phyloP scores from a whole-genome alignment of 2,113 vertebrate species.

The Syngnathus scovelli region DNA sequence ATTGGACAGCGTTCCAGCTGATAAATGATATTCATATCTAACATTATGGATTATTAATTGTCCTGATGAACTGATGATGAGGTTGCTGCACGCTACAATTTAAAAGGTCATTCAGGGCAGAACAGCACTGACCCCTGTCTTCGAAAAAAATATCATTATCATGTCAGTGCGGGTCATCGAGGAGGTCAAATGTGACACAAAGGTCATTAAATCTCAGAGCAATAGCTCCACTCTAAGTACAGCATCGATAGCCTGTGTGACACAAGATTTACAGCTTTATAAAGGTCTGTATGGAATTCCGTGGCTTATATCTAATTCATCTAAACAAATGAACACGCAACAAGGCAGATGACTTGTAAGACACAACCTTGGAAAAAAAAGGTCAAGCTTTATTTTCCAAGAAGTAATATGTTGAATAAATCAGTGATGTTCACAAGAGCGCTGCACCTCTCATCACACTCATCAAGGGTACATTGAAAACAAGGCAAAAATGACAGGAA shows the following conservation, averaged over 20 bases:
- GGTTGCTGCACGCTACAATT: slow-evolving; percentile 16
- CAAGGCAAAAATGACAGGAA: slow-evolving; percentile 54
- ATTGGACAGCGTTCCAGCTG: slow-evolving; percentile 20
- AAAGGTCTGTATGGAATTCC: slow-evolving; percentile 21
- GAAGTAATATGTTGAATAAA: slow-evolving; percentile 32
- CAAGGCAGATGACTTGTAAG: slow-evolving; percentile 30
- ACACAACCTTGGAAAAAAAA: slow-evolving; percentile 26
- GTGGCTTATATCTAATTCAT: slow-evolving; percentile 32
- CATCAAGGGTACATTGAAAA: slow-evolving; percentile 55
- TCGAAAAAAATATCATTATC: slow-evolving; percentile 35
- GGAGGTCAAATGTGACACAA: slow-evolving; percentile 48
- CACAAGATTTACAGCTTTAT: slow-evolving; percentile 39
- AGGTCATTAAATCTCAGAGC: slow-evolving; percentile 51
- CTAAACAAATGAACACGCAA: slow-evolving; percentile 32
- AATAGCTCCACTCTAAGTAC: slow-evolving; percentile 26
- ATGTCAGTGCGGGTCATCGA: slow-evolving; percentile 23
- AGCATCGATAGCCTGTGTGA: slow-evolving; percentile 12
- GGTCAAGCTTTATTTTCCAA: slow-evolving; percentile 48
- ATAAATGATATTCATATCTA: slow-evolving; percentile 61
- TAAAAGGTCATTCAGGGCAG: slow-evolving; percentile 43
- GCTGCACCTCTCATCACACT: slow-evolving; percentile 38
- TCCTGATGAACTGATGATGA: slow-evolving; percentile 59
- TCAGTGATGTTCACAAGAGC: slow-evolving; percentile 35
- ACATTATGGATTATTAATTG: slow-evolving; percentile 58
- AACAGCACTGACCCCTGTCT: slow-evolving; percentile 27